Evolutionary conservation across 1,140 invertebrate genomes (phyloP).

Genomic region (Drosophila micromelanica): DNA sequence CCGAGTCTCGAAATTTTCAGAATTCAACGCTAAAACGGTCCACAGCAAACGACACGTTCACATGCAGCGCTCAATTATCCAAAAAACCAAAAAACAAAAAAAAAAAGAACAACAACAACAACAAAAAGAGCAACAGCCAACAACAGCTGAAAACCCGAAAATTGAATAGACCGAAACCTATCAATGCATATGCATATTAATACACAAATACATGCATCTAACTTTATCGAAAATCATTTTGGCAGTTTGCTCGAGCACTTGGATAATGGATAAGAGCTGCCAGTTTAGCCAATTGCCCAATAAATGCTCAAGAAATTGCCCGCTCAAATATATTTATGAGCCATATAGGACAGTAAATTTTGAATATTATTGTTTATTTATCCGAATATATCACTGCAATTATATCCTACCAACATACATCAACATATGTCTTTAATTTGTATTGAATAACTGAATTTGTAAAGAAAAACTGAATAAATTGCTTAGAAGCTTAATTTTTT

Average conservation of each 20-base stretch:
- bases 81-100: background rate
- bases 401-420: too few relatives aligned
- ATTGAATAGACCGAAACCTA: slow-evolving; percentile 19
- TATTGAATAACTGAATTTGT: too few relatives aligned
- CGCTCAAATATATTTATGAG: background rate
- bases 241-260: slow-evolving; percentile 7
- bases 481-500: too few relatives aligned
- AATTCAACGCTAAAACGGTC: slow-evolving; percentile 25
- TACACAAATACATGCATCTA: slow-evolving; percentile 8
- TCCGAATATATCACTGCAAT: too few relatives aligned
- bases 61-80: background rate
- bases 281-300: slow-evolving; percentile 14
- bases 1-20: slow-evolving; percentile 38
- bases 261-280: slow-evolving; percentile 27
- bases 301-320: slow-evolving; percentile 5
- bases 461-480: too few relatives aligned
- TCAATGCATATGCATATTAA: slow-evolving; percentile 18
- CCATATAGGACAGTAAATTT: background rate
- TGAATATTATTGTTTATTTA: too few relatives aligned
- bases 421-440: too few relatives aligned
- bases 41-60: slow-evolving; percentile 43
- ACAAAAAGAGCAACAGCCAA: slow-evolving; percentile 10
- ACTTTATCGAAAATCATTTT: slow-evolving; percentile 23
- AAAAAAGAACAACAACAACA: slow-evolving; percentile 14
- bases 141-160: slow-evolving; percentile 3